Base-by-base conservation (phyloP, 2,888 invertebrate genomes). In the Fissipunctia ypsillon region DNA sequence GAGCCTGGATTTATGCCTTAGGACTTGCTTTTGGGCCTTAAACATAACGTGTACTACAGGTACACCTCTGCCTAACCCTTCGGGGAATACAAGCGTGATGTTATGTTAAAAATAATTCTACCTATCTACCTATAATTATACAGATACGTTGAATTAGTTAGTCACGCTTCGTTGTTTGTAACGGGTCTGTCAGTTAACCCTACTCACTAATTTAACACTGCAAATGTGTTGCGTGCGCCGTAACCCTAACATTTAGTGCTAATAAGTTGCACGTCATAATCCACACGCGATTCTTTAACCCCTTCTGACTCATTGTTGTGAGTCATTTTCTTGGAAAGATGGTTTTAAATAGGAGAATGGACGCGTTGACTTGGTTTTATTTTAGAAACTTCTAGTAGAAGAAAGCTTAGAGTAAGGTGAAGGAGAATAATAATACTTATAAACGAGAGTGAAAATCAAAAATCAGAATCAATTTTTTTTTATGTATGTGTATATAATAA, bases 291-390 rank as follows among this genome's bases (percentile, higher is more conserved):
- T 63, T 68, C 56, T 65, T 56, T 63, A 84, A 81, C 83, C 84
- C 85, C 61, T 80, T 84, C 74, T 86, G 86, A 86, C 54, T 85
- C 86, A 84, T 60, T 64, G n/a, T 48, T 69, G 68, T 86, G 86
- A 86, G 41, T 84, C 86, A 86, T 64, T 14, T 54, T n/a, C 25
- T 48, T 48, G 1, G 25, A 48, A 65, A 38, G 9, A 35, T 52
- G 22, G 12, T 59, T 41, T 69, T 31, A 22, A 35, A 35, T 35
- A 35, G 35, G 38, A 38, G 38, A 38, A 38, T 38, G 38, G 38
- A 38, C 0, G 38, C 9, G n/a, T 12, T n/a, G n/a, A 12, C 25
- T 14, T 12, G 5, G 12, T n/a, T 50, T 50, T 14, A 48, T 10
- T 48, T 48, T n/a, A 48, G 48, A n/a, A 50, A n/a, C n/a, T 25